phyloP scores from a whole-genome alignment of 2,797 vertebrate species.

The Sardinella longiceps region DNA sequence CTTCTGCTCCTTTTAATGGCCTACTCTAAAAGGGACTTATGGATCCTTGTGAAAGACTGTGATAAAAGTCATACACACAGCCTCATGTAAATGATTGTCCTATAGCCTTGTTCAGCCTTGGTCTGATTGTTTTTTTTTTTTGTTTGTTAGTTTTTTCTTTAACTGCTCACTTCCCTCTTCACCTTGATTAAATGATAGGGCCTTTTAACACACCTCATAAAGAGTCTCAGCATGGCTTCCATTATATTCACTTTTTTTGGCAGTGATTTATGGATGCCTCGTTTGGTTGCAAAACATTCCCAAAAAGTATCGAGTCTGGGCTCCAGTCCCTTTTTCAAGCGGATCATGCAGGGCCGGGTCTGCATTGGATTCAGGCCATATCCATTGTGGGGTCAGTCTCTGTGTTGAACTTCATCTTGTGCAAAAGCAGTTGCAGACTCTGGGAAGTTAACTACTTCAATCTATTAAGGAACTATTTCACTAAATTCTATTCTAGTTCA shows the following conservation, averaged over 20 bases:
- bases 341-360: neutral
- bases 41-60: slow-evolving; percentile 51
- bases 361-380: neutral
- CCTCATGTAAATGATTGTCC: slow-evolving; percentile 34
- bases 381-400: neutral
- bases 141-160: neutral
- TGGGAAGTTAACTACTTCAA: neutral
- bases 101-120: neutral
- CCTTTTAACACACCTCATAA: neutral
- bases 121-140: slow-evolving; percentile 5
- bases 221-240: neutral
- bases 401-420: neutral
- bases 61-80: slow-evolving; percentile 32
- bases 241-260: neutral
- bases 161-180: neutral
- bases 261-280: neutral
- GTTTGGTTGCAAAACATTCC: neutral
- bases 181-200: neutral
- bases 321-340: neutral
- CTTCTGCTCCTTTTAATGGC: slow-evolving; percentile 60
- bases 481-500: no score
- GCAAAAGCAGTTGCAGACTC: neutral
- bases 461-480: neutral
- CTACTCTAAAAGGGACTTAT: slow-evolving; percentile 52
- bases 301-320: neutral